These are phyloP conservation scores for Dicranocentrus wangi DNA, from an alignment of 2,888 invertebrate genomes.

Conservation along the genomic window DNA sequence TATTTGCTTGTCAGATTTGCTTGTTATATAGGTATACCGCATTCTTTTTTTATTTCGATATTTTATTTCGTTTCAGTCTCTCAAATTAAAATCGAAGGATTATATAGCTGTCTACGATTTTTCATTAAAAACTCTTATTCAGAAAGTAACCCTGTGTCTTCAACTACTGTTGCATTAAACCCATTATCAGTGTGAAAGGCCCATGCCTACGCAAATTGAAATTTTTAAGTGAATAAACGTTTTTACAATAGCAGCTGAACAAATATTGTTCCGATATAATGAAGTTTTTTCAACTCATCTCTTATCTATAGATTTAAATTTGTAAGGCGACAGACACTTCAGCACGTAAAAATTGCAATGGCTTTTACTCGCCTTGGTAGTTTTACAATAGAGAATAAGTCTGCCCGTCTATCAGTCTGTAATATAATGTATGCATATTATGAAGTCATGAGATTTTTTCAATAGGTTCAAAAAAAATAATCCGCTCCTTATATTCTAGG, in stretches of 20 bases:
- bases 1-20: too few relatives aligned
- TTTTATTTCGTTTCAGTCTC: too few relatives aligned
- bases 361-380: neutral
- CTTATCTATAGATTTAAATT: slow-evolving; percentile 4
- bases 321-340: slow-evolving; percentile 10
- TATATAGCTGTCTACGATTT: too few relatives aligned
- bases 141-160: too few relatives aligned
- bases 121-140: too few relatives aligned
- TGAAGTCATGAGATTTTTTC: slow-evolving; percentile 25
- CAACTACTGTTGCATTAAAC: too few relatives aligned
- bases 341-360: slow-evolving; percentile 7
- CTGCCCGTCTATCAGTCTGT: neutral
- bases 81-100: too few relatives aligned
- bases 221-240: too few relatives aligned
- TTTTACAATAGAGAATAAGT: neutral
- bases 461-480: slow-evolving; percentile 16
- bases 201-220: too few relatives aligned
- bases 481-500: slow-evolving; percentile 27
- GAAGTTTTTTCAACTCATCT: slow-evolving; percentile 16
- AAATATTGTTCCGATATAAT: slow-evolving; percentile 26
- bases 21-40: too few relatives aligned
- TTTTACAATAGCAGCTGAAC: slow-evolving; percentile 1
- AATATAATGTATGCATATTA: slow-evolving; percentile 13
- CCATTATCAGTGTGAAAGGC: too few relatives aligned
- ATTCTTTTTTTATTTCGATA: too few relatives aligned